Evolutionary conservation across 2,113 vertebrate species (phyloP).

Genomic region (Oreocharis arfaki): DNA sequence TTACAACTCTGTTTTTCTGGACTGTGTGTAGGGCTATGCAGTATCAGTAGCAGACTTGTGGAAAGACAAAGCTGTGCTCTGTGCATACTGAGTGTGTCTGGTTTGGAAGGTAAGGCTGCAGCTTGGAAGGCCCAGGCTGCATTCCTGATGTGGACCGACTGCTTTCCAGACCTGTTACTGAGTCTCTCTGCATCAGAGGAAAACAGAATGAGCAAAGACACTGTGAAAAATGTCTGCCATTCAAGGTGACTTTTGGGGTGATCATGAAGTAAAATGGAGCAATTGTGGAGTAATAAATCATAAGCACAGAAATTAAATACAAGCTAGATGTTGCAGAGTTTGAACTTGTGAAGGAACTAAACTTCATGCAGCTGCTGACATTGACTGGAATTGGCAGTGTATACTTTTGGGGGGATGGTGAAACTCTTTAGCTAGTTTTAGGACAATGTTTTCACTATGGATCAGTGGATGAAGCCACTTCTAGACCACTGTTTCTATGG

Average conservation of each 20-base stretch:
- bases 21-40: not conserved
- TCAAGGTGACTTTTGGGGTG: not conserved
- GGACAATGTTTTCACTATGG: not conserved
- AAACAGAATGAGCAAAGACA: not conserved
- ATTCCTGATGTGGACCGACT: not conserved
- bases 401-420: not conserved
- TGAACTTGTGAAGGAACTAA: not conserved
- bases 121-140: not conserved
- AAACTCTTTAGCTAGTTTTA: not conserved
- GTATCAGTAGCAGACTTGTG: not conserved
- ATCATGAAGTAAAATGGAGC: not conserved
- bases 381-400: not conserved
- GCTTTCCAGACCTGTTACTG: not conserved
- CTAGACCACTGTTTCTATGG: not conserved
- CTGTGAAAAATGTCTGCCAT: not conserved
- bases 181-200: not conserved
- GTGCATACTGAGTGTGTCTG: not conserved
- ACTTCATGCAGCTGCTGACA: not conserved
- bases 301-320: not conserved
- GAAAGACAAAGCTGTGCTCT: not conserved
- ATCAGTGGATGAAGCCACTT: not conserved
- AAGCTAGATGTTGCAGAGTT: not conserved
- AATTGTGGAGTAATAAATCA: not conserved
- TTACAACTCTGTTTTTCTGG: not conserved
- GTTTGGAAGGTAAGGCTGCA: not conserved